Conservation (phyloP, 2,888 invertebrate species). For the Seladonia tumulorum region DNA sequence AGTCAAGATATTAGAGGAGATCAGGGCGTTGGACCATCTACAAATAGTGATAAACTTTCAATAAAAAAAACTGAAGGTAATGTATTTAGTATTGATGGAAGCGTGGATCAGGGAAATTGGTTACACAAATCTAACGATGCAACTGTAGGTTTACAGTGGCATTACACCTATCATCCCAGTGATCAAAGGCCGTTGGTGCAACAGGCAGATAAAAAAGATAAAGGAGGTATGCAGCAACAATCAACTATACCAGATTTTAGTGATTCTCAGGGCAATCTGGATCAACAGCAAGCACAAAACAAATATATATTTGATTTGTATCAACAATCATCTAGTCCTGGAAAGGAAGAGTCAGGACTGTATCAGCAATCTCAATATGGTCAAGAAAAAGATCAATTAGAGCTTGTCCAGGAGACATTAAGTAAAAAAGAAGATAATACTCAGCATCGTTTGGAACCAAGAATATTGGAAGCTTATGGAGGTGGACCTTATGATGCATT, state of each 20-base stretch:
- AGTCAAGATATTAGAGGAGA: constrained; percentile 28
- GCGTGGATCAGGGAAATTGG: constrained; percentile 48
- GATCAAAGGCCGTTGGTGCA: constrained; percentile 58
- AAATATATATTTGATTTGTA: constrained; percentile 5
- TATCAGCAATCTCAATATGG: constrained; percentile 30
- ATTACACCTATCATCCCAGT: constrained; percentile 70
- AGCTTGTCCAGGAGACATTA: constrained; percentile 10
- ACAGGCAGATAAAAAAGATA: constrained; percentile 36
- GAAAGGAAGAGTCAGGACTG: constrained; percentile 9
- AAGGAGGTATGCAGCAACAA: constrained; percentile 43
- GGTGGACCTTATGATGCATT: constrained; percentile 74
- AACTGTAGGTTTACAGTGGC: constrained; percentile 69
- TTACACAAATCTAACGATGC: constrained; percentile 62
- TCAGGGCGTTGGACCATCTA: constrained; percentile 26
- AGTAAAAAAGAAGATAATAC: constrained; percentile 3
- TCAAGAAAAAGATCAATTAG: constrained; percentile 2
- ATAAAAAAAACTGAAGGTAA: constrained; percentile 20
- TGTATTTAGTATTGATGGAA: constrained; percentile 41
- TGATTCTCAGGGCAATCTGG: constrained; percentile 11
- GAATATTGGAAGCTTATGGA: constrained; percentile 78
- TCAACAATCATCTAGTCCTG: constrained; percentile 18
- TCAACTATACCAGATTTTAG: constrained; percentile 15
- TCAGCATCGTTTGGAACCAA: constrained; percentile 59
- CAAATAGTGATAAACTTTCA: background rate
- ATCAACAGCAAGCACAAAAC: constrained; percentile 27